These are phyloP conservation scores for Listronotus bonariensis DNA, from an alignment of 1,140 invertebrate genomes.

Conservation along the genomic window DNA sequence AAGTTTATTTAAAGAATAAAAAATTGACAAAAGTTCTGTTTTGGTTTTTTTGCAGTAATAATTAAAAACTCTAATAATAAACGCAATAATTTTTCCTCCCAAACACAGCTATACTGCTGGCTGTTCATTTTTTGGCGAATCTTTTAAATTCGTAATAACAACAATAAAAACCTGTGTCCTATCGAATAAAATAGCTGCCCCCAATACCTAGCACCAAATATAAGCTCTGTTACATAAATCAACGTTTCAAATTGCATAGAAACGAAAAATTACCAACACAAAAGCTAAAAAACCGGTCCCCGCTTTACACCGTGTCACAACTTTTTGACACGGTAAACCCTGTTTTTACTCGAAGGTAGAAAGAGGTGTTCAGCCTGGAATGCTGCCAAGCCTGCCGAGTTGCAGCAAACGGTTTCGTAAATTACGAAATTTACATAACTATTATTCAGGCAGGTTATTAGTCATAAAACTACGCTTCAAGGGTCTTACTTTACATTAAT, in stretches of 20 bases:
- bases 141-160: too few relatives aligned
- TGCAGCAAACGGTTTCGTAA: constrained; percentile 28
- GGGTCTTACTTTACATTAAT: constrained; percentile 33
- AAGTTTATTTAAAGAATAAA: too few relatives aligned
- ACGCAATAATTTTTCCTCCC: too few relatives aligned
- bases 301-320: constrained; percentile 17
- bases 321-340: constrained; percentile 28
- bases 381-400: constrained; percentile 17
- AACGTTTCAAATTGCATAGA: constrained; percentile 4
- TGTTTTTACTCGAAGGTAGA: constrained; percentile 18
- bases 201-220: too few relatives aligned
- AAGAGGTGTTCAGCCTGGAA: constrained; percentile 13
- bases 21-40: too few relatives aligned
- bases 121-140: too few relatives aligned
- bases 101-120: too few relatives aligned
- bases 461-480: constrained; percentile 35
- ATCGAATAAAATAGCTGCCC: too few relatives aligned
- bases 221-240: background rate
- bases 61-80: too few relatives aligned
- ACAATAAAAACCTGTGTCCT: too few relatives aligned
- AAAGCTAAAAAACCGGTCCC: constrained; percentile 6
- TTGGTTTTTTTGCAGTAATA: too few relatives aligned
- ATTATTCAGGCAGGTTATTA: constrained; percentile 36
- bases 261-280: constrained; percentile 7
- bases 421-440: constrained; percentile 31